Evolutionary conservation across 2,113 vertebrate genomes (phyloP), one percentile per base, ranked within the genome.

Genomic region (Pseudorhombus dupliciocellatus): DNA sequence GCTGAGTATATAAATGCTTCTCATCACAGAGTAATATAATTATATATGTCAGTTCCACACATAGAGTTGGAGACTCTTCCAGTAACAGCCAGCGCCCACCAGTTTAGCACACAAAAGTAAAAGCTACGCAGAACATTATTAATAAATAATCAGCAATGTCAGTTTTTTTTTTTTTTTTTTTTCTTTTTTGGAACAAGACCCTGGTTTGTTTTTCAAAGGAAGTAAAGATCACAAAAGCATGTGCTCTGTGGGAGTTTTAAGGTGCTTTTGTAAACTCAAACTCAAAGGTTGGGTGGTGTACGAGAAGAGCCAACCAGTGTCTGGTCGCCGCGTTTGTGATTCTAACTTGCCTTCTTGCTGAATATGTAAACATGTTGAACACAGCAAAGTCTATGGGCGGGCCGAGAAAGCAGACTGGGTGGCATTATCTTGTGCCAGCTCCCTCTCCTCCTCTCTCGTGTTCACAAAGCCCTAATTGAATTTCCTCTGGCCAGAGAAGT

Each of bases 351-450:
- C 88, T 90, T 90, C 88, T 88, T 89, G 84, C 87, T 89, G 88
- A 92, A 89, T 84, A 90, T 94, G 93, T 94, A 94, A 93, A 94
- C 93, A 93, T 93, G 87, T 93, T 85, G 78, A 91, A 92, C 88
- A 88, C 80, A 91, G 90, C 87, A 87, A 86, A 86, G 89, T 90
- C 85, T 88, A 83, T 81, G 73, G 91, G 83, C 57, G 79, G 46
- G 85, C 74, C 73, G 58, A 79, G 83, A 85, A 85, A 80, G 74
- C 66, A 73, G 85, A 87, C 77, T 88, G 86, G 90, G 87, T 84
- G 84, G 85, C 79, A 78, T 83, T 80, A 46, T 77, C 54, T 81
- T 18, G 20, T 73, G 78, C 75, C 80, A 81, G 63, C 74, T 78
- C 77, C 66, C 72, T 76, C 73, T 77, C 34, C 34, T 37, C 34